phyloP scores from a whole-genome alignment of 2,113 vertebrate genomes.

The Porphyrio hochstetteri region DNA sequence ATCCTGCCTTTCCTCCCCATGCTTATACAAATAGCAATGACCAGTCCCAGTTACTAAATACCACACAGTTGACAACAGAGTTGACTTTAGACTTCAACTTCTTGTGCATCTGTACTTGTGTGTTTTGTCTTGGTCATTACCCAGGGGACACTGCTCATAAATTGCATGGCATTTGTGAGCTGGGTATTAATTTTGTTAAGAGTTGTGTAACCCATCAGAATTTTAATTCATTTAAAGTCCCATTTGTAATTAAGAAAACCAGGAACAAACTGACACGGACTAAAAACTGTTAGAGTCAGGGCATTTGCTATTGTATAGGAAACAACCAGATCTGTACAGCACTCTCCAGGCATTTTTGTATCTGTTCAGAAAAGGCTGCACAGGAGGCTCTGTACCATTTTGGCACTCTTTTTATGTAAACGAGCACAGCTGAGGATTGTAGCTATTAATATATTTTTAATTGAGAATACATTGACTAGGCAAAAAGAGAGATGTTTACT shows the following conservation, averaged over 20 bases:
- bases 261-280: neutral
- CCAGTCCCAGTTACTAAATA: neutral
- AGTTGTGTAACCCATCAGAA: neutral
- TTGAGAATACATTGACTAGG: neutral
- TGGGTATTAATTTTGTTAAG: neutral
- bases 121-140: neutral
- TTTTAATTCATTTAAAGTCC: neutral
- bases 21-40: neutral
- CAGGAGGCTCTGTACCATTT: neutral
- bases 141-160: neutral
- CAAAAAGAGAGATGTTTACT: neutral
- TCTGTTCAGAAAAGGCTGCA: neutral
- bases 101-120: neutral
- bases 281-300: neutral
- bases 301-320: neutral
- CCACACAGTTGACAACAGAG: neutral
- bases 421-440: neutral
- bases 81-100: neutral
- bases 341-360: neutral
- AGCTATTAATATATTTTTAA: conserved; percentile 17
- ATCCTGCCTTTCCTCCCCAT: neutral
- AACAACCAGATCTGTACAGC: neutral
- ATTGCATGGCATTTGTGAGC: neutral
- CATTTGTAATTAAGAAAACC: neutral
- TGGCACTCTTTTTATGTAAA: neutral